Percentiles rank a stretch among this genome's conserved stretches.
Evolutionary conservation across 2,113 vertebrate species (phyloP).

Genomic region (Amazona vittata): DNA sequence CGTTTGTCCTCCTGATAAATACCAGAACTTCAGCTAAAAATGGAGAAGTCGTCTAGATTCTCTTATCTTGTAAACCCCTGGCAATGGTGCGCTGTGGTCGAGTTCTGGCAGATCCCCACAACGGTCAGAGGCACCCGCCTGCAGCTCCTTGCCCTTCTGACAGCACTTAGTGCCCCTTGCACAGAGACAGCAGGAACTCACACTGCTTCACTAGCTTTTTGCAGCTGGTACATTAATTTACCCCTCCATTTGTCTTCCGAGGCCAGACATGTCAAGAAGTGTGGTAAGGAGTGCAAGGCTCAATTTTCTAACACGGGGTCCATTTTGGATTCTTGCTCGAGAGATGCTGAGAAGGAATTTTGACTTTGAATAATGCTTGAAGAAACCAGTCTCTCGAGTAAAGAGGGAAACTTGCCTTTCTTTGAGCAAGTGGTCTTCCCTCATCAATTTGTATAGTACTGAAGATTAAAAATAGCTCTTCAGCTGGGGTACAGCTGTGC

Average conservation of each 20-base stretch:
- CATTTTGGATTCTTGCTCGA: background rate
- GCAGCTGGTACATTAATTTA: background rate
- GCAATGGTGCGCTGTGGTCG: background rate
- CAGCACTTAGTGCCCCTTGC: background rate
- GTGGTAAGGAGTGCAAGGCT: background rate
- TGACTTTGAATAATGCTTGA: background rate
- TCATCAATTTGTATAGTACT: slow-evolving; percentile 26
- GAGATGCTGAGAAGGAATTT: background rate
- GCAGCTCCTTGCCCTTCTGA: background rate
- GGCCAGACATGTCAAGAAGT: background rate
- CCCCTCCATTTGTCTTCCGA: background rate
- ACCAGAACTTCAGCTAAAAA: slow-evolving; percentile 68
- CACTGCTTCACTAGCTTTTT: background rate
- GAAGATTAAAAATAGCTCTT: slow-evolving; percentile 47
- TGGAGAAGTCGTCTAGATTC: slow-evolving; percentile 56
- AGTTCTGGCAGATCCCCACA: background rate
- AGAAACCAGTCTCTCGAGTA: background rate
- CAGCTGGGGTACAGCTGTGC: slow-evolving; percentile 49
- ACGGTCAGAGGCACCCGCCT: background rate
- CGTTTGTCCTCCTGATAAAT: slow-evolving; percentile 41
- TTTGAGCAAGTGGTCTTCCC: slow-evolving; percentile 53
- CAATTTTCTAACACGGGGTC: background rate
- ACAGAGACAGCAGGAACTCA: background rate
- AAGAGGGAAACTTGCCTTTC: slow-evolving; percentile 8
- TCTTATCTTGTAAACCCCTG: background rate